Conservation (phyloP, 2,888 invertebrate genomes). For the Cephus pygmeus region DNA sequence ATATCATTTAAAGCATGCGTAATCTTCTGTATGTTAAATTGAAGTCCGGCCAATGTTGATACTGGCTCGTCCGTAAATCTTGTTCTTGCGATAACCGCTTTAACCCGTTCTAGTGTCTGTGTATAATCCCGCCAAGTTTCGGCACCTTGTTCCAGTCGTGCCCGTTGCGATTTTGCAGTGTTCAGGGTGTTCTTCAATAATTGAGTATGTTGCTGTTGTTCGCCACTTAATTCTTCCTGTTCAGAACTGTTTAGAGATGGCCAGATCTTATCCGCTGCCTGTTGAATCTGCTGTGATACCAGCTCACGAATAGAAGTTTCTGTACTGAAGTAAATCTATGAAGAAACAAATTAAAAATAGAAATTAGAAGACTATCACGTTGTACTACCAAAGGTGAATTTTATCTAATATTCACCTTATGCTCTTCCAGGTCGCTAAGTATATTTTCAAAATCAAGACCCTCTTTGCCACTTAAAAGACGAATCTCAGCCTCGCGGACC, state of each 20-base stretch:
- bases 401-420: conserved; percentile 70
- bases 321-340: conserved; percentile 79
- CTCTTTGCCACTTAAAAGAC: conserved; percentile 81
- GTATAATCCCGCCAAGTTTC: conserved; percentile 89
- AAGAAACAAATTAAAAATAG: conserved; percentile 13
- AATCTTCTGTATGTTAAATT: conserved; percentile 85
- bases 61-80: conserved; percentile 84
- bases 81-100: conserved; percentile 79
- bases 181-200: conserved; percentile 84
- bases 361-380: not conserved
- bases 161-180: conserved; percentile 83
- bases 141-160: conserved; percentile 83
- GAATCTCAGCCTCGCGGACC: conserved; percentile 85
- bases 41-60: conserved; percentile 82
- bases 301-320: conserved; percentile 83
- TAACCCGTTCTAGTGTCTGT: conserved; percentile 81
- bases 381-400: not conserved
- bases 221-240: conserved; percentile 84
- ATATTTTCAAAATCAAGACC: conserved; percentile 92
- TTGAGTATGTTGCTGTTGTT: conserved; percentile 85
- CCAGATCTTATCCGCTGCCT: conserved; percentile 89
- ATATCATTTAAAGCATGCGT: conserved; percentile 76
- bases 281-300: conserved; percentile 84
- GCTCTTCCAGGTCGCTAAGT: conserved; percentile 84
- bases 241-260: conserved; percentile 83